These are phyloP conservation scores for Brotula barbata DNA, from an alignment of 2,797 vertebrate species.

Conservation along the genomic window DNA sequence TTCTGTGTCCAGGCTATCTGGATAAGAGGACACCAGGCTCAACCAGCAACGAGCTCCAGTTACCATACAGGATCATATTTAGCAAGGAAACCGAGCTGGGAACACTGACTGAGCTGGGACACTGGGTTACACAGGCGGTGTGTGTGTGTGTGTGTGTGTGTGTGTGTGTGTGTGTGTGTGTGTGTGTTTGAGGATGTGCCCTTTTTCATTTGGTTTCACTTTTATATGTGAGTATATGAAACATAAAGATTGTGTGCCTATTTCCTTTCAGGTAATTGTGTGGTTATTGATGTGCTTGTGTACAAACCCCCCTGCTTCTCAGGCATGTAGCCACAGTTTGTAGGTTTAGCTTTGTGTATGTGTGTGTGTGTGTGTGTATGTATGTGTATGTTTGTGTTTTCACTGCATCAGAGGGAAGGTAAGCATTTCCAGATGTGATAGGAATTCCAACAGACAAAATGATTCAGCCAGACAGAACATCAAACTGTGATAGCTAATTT, in stretches of 20 bases:
- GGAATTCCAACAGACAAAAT: conserved; percentile 22
- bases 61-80: conserved; percentile 61
- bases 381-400: conserved; percentile 33
- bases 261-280: conserved; percentile 35
- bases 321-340: conserved; percentile 32
- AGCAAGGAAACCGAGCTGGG: conserved; percentile 50
- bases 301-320: conserved; percentile 16
- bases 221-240: background rate
- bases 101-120: background rate
- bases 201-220: conserved; percentile 16
- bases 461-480: conserved; percentile 33
- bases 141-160: conserved; percentile 10
- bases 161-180: conserved; percentile 16
- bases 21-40: conserved; percentile 34
- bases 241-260: conserved; percentile 8
- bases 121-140: conserved; percentile 7
- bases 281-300: background rate
- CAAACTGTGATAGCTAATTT: conserved; percentile 36
- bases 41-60: conserved; percentile 46
- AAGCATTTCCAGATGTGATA: conserved; percentile 69
- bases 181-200: conserved; percentile 5
- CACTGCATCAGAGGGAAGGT: conserved; percentile 31
- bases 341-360: conserved; percentile 20
- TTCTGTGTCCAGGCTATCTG: conserved; percentile 41
- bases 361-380: conserved; percentile 25